Evolutionary conservation across 2,113 vertebrate genomes (phyloP).

Genomic region (Pituophis catenifer): DNA sequence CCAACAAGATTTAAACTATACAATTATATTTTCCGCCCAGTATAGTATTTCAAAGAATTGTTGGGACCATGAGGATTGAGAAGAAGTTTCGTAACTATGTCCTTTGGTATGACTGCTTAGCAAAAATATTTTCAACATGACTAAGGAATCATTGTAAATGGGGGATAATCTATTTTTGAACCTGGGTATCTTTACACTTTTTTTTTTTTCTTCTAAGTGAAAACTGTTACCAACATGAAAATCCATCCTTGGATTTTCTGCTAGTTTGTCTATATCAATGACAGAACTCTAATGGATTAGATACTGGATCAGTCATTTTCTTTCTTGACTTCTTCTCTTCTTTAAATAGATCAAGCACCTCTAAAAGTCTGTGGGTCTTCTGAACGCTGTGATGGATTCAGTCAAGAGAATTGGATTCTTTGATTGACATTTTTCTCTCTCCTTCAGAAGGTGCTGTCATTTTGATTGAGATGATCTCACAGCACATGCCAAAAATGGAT

Average conservation of each 20-base stretch:
- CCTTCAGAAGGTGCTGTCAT: constrained; percentile 43
- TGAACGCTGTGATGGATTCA: constrained; percentile 40
- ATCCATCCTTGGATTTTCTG: neutral
- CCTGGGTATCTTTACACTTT: too few species aligned
- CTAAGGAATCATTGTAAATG: too few species aligned
- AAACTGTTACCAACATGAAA: neutral
- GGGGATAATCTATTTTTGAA: too few species aligned
- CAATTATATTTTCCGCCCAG: too few species aligned
- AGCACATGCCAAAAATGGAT: constrained; percentile 43
- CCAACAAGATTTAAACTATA: too few species aligned
- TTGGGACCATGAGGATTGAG: too few species aligned
- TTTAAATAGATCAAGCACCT: constrained; percentile 14
- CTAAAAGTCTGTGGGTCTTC: constrained; percentile 29
- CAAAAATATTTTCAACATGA: too few species aligned
- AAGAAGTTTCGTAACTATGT: too few species aligned
- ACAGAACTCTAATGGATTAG: constrained; percentile 6
- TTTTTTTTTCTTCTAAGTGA: neutral
- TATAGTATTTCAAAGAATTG: too few species aligned
- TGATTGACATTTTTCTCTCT: constrained; percentile 36
- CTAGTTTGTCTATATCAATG: neutral
- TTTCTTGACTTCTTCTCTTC: neutral
- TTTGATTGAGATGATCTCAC: constrained; percentile 53
- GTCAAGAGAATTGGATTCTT: constrained; percentile 45
- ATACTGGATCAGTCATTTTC: neutral
- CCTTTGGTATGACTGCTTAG: too few species aligned